Evolutionary conservation across 2,797 vertebrate species (phyloP).

Genomic region (Stomatorhinus walkeri): DNA sequence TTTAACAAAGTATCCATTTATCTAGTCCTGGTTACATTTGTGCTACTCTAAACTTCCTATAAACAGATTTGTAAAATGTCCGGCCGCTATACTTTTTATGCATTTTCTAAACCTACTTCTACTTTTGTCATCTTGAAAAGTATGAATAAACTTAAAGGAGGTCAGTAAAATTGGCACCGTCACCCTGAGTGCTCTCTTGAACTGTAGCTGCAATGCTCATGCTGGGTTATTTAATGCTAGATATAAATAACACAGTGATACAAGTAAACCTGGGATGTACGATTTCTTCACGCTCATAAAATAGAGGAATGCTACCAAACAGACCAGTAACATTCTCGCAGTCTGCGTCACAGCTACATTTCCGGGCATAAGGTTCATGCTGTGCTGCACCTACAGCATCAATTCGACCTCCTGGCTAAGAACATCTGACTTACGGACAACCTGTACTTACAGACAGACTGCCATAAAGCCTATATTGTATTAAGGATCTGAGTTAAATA

Average conservation of each 20-base stretch:
- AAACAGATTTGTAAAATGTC: background rate
- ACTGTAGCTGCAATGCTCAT: background rate
- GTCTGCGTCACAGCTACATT: background rate
- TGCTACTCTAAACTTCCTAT: background rate
- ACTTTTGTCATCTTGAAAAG: background rate
- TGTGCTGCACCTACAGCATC: background rate
- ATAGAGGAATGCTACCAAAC: background rate
- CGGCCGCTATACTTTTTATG: background rate
- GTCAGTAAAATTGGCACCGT: background rate
- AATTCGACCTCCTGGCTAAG: background rate
- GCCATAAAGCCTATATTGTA: background rate
- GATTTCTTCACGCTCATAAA: background rate
- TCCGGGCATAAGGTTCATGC: background rate
- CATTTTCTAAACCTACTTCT: background rate
- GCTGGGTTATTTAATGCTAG: background rate
- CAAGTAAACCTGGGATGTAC: background rate
- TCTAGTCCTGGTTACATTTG: background rate
- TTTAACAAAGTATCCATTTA: background rate
- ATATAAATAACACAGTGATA: background rate
- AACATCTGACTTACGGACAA: background rate
- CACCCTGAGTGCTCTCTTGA: background rate
- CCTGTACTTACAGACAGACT: background rate
- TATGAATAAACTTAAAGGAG: background rate
- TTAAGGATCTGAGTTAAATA: background rate
- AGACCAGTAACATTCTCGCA: background rate